Percentiles rank a stretch among this genome's conserved stretches.
phyloP scores from a whole-genome alignment of 2,113 vertebrate species.

The Bungarus multicinctus region DNA sequence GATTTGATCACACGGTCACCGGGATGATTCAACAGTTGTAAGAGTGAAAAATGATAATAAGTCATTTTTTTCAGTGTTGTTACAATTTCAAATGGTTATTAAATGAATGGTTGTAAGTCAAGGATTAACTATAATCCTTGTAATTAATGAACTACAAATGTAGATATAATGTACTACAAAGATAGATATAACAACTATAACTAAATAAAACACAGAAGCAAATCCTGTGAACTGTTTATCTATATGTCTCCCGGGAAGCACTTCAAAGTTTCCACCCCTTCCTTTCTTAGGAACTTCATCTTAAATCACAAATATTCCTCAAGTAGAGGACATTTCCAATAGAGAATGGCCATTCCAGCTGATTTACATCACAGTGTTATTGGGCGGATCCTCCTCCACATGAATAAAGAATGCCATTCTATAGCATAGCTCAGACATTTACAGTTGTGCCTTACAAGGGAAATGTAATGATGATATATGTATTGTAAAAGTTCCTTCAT shows the following conservation, averaged over 20 bases:
- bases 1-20: too few relatives aligned
- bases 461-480: background rate
- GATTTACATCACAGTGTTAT: background rate
- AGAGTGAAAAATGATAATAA: too few relatives aligned
- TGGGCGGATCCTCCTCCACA: background rate
- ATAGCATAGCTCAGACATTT: background rate
- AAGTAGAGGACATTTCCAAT: background rate
- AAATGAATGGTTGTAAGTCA: too few relatives aligned
- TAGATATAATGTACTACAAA: background rate
- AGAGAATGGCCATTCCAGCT: background rate
- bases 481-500: background rate
- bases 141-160: too few relatives aligned
- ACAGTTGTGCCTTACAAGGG: background rate
- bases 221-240: background rate
- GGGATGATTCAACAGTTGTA: too few relatives aligned
- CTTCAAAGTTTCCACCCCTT: background rate
- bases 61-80: too few relatives aligned
- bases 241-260: background rate
- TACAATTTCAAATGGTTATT: too few relatives aligned
- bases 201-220: background rate
- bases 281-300: background rate
- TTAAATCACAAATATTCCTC: background rate
- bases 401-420: background rate
- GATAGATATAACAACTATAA: background rate
- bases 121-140: too few relatives aligned